Conservation (phyloP, 1,140 invertebrate genomes). For the Camponotus floridanus region DNA sequence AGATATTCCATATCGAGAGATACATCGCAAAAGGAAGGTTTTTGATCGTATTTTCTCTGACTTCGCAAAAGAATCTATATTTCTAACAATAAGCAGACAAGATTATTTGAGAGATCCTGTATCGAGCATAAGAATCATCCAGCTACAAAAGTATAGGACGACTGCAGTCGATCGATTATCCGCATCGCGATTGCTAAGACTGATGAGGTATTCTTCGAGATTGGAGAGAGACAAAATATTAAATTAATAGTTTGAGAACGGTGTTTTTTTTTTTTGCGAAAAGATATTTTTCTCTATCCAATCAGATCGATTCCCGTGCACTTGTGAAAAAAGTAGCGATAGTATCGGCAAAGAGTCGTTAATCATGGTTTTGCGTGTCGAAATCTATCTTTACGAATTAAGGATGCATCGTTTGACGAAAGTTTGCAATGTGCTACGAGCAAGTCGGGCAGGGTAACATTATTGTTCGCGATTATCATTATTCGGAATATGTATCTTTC, state of each 20-base stretch:
- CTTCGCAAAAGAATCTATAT: background rate
- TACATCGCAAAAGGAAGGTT: background rate
- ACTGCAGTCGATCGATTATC: constrained; percentile 32
- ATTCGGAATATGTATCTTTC: background rate
- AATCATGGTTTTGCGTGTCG: background rate
- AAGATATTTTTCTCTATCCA: background rate
- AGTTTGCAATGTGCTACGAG: background rate
- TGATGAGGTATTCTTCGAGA: constrained; percentile 23
- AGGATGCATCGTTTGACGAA: background rate
- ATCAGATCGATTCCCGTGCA: background rate
- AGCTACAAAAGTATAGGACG: constrained; percentile 19
- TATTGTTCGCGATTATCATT: constrained; percentile 39
- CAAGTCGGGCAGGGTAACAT: constrained; percentile 34
- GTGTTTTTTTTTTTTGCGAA: background rate
- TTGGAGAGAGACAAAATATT: constrained; percentile 42
- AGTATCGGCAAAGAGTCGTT: background rate
- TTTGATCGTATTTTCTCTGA: no score
- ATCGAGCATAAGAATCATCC: no score
- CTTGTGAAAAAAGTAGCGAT: background rate
- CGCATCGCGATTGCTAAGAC: constrained; percentile 15
- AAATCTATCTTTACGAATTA: background rate
- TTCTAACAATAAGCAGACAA: no score
- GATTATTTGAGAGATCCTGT: constrained; percentile 24
- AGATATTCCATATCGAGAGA: background rate
- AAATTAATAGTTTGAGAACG: constrained; percentile 30